phyloP scores from a whole-genome alignment of 2,113 vertebrate species.

The Lophius piscatorius region DNA sequence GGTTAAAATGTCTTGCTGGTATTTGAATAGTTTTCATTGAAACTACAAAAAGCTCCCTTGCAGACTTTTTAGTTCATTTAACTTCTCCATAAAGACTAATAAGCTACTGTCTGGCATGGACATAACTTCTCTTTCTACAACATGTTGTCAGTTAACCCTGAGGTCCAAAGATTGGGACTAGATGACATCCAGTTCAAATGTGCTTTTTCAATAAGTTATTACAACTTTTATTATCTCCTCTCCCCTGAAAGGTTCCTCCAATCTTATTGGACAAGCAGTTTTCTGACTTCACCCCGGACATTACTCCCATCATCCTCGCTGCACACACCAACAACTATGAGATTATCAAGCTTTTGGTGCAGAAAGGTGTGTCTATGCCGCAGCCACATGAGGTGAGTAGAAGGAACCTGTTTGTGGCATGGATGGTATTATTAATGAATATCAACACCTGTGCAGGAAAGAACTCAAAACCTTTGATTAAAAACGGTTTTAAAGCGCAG shows the following conservation, averaged over 20 bases:
- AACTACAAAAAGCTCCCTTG: not conserved
- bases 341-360: conserved; percentile 97
- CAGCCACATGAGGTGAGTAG: conserved; percentile 88
- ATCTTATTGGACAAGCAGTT: conserved; percentile 97
- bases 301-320: conserved; percentile 97
- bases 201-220: conserved; percentile 1
- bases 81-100: not conserved
- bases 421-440: not conserved
- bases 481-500: not conserved
- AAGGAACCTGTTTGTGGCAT: not conserved
- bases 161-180: not conserved
- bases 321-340: conserved; percentile 99
- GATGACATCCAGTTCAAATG: not conserved
- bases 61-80: conserved; percentile 1
- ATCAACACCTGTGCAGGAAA: not conserved
- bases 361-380: conserved; percentile 95
- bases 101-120: not conserved
- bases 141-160: not conserved
- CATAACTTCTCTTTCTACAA: not conserved
- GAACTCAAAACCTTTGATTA: not conserved
- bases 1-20: not conserved
- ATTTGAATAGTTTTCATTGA: conserved; percentile 14
- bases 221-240: conserved; percentile 7
- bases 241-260: conserved; percentile 88
- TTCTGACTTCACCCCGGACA: conserved; percentile 98